phyloP scores from a whole-genome alignment of 2,888 invertebrate genomes.

The Neoaliturus tenellus region DNA sequence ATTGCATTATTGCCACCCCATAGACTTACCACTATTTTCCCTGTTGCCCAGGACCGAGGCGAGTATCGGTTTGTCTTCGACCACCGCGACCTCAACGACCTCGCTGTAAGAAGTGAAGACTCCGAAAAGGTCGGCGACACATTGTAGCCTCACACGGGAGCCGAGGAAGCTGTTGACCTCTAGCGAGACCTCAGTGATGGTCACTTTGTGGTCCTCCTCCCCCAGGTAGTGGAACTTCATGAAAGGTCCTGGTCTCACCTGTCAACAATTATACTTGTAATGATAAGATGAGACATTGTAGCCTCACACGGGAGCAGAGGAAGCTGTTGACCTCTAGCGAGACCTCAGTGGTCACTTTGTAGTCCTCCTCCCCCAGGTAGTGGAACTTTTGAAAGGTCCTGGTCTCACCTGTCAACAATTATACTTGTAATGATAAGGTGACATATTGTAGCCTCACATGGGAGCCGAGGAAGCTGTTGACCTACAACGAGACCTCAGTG shows the following conservation, averaged over 20 bases:
- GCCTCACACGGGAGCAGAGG: too few species aligned
- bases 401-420: too few species aligned
- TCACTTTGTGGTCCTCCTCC: constrained; percentile 59
- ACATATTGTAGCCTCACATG: too few species aligned
- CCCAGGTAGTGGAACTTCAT: constrained; percentile 29
- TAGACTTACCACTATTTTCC: constrained; percentile 26
- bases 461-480: too few species aligned
- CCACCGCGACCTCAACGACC: constrained; percentile 61
- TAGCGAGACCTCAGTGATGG: constrained; percentile 59
- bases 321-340: too few species aligned
- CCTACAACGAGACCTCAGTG: too few species aligned
- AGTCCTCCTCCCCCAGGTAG: too few species aligned
- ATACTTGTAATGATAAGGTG: too few species aligned
- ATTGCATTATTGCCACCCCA: too few species aligned
- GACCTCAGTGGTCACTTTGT: too few species aligned
- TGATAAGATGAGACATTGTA: too few species aligned
- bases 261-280: not conserved
- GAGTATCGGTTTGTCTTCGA: constrained; percentile 65
- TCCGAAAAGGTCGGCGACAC: constrained; percentile 64
- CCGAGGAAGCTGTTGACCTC: constrained; percentile 63
- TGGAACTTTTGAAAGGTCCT: too few species aligned
- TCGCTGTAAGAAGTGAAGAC: constrained; percentile 74
- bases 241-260: constrained; percentile 30
- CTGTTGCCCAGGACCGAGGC: constrained; percentile 71
- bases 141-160: constrained; percentile 67